These are phyloP conservation scores for Chaenogobius annularis DNA, from an alignment of 2,113 vertebrate genomes.

Conservation along the genomic window DNA sequence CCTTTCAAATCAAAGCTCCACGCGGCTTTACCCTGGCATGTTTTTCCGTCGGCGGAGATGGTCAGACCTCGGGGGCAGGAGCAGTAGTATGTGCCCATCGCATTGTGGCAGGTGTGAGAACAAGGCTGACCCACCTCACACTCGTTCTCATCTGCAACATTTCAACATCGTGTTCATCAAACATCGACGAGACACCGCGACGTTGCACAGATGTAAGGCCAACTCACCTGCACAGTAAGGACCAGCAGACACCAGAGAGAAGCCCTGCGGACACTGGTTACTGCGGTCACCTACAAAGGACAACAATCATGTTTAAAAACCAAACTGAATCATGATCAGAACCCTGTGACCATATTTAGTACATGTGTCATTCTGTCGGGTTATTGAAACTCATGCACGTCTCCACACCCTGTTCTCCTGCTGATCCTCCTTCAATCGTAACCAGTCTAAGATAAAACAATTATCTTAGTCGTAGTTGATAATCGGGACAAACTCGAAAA, in stretches of 20 bases:
- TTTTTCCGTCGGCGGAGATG: conserved; percentile 90
- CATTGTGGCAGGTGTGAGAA: conserved; percentile 91
- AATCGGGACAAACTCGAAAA: no score
- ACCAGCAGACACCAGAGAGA: conserved; percentile 83
- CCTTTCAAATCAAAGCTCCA: neutral
- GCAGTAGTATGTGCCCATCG: conserved; percentile 90
- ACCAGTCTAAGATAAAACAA: no score
- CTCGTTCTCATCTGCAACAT: conserved; percentile 88
- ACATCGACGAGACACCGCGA: neutral
- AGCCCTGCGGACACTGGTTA: conserved; percentile 92
- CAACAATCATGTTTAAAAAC: neutral
- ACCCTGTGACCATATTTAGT: no score
- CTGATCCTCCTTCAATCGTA: no score
- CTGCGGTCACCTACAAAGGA: conserved; percentile 85
- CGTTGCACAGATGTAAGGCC: neutral
- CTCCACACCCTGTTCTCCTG: no score
- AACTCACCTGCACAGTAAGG: conserved; percentile 89
- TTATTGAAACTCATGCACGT: no score
- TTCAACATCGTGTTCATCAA: neutral
- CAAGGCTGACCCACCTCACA: conserved; percentile 85
- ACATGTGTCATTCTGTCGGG: no score
- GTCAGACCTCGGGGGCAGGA: conserved; percentile 90
- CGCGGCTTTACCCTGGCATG: conserved; percentile 84
- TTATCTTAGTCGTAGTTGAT: no score
- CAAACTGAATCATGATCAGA: neutral